phyloP scores from a whole-genome alignment of 2,888 invertebrate genomes.

The Scaptomyza parva region DNA sequence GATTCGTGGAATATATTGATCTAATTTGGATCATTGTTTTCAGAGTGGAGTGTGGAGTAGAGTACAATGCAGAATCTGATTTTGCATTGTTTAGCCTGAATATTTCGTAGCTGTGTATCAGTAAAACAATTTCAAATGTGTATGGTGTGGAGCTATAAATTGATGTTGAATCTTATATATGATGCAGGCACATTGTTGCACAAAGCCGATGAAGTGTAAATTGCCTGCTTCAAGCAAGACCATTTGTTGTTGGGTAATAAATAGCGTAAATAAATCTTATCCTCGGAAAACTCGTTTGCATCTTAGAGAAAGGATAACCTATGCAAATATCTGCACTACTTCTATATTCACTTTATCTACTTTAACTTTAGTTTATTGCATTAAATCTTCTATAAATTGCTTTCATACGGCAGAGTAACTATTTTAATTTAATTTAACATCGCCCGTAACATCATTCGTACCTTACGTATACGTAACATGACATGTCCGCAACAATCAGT shows the following conservation, averaged over 20 bases:
- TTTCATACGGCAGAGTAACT: neutral
- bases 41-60: too few relatives aligned
- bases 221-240: neutral
- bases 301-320: neutral
- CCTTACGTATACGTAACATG: conserved; percentile 19
- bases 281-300: conserved; percentile 12
- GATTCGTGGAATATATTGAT: neutral
- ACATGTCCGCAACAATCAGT: conserved; percentile 8
- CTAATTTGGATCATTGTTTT: too few relatives aligned
- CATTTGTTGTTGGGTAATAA: conserved; percentile 23
- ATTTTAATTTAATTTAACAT: conserved; percentile 9
- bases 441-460: neutral
- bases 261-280: conserved; percentile 5
- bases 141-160: conserved; percentile 44
- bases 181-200: conserved; percentile 41
- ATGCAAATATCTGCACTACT: neutral
- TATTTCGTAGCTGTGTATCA: neutral
- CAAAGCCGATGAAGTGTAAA: conserved; percentile 18
- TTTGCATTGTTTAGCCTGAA: neutral
- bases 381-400: neutral
- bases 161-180: conserved; percentile 17
- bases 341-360: too few relatives aligned
- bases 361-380: neutral
- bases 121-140: conserved; percentile 25
- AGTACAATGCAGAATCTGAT: too few relatives aligned